phyloP scores from a whole-genome alignment of 2,113 vertebrate species.

The Ciconia stormi region DNA sequence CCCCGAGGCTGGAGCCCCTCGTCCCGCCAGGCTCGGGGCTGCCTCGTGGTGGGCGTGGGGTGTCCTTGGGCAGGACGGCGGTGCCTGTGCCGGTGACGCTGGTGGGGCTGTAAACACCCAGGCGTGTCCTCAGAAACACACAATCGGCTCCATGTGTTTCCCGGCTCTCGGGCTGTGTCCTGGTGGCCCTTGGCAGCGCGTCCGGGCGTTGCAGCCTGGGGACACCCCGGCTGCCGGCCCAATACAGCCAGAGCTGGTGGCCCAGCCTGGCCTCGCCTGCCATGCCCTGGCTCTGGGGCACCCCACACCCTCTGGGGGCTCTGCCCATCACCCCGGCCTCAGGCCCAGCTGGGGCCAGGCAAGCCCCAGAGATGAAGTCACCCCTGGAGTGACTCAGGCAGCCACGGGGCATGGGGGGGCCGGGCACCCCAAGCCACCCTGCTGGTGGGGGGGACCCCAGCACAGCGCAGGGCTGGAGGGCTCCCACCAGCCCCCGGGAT shows the following conservation, averaged over 20 bases:
- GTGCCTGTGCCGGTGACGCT: background rate
- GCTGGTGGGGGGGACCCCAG: fast-evolving
- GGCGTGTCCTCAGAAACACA: slow-evolving; percentile 48
- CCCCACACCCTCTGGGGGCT: fast-evolving
- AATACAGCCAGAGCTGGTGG: fast-evolving
- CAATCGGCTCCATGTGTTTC: slow-evolving; percentile 11
- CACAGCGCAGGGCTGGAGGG: fast-evolving
- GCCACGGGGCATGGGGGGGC: background rate
- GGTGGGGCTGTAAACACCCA: slow-evolving; percentile 28
- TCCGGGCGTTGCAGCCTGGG: background rate
- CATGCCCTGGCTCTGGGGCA: background rate
- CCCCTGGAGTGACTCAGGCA: background rate
- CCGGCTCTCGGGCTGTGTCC: background rate
- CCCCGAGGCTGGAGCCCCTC: fast-evolving
- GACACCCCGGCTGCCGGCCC: background rate
- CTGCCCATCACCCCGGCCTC: background rate
- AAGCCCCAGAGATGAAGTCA: background rate
- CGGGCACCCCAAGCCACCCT: fast-evolving
- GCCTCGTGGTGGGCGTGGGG: background rate
- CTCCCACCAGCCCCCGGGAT: background rate
- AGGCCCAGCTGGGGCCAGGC: background rate
- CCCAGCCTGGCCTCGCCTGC: background rate
- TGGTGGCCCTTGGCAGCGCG: background rate
- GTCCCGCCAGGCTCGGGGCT: background rate
- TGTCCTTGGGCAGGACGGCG: slow-evolving; percentile 6